Conservation (phyloP, 2,888 invertebrate species). For the Parnassius apollo region DNA sequence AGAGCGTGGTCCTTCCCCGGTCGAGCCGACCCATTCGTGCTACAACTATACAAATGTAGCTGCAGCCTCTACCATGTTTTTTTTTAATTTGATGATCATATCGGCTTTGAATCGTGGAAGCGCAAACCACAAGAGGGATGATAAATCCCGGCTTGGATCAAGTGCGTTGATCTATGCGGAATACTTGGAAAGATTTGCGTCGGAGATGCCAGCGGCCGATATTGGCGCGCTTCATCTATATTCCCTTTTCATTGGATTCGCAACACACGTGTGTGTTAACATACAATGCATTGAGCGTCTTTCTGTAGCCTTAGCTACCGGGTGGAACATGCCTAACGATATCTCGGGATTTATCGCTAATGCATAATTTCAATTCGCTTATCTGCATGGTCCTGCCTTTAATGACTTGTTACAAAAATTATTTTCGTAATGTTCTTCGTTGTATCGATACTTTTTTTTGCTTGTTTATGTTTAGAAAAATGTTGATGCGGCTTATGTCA, state of each 20-base stretch:
- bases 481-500: too few relatives aligned
- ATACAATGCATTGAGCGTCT: slow-evolving; percentile 17
- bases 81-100: slow-evolving; percentile 6
- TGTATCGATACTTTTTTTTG: too few relatives aligned
- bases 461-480: too few relatives aligned
- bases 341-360: slow-evolving; percentile 10
- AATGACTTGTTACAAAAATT: too few relatives aligned
- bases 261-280: slow-evolving; percentile 19
- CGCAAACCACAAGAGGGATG: slow-evolving; percentile 6
- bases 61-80: too few relatives aligned
- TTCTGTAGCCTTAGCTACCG: slow-evolving; percentile 2
- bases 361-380: not conserved
- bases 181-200: slow-evolving; percentile 24
- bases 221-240: slow-evolving; percentile 23
- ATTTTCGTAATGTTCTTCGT: too few relatives aligned
- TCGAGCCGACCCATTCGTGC: too few relatives aligned
- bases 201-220: slow-evolving; percentile 17
- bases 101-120: not conserved
- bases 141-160: slow-evolving; percentile 15
- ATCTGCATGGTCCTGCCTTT: too few relatives aligned
- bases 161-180: slow-evolving; percentile 24
- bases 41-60: too few relatives aligned
- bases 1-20: too few relatives aligned
- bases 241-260: slow-evolving; percentile 20
- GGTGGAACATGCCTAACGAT: slow-evolving; percentile 2